Evolutionary conservation across 2,888 invertebrate species (phyloP), one percentile per base, ranked within the genome.

Genomic region (Sesia bembeciformis): DNA sequence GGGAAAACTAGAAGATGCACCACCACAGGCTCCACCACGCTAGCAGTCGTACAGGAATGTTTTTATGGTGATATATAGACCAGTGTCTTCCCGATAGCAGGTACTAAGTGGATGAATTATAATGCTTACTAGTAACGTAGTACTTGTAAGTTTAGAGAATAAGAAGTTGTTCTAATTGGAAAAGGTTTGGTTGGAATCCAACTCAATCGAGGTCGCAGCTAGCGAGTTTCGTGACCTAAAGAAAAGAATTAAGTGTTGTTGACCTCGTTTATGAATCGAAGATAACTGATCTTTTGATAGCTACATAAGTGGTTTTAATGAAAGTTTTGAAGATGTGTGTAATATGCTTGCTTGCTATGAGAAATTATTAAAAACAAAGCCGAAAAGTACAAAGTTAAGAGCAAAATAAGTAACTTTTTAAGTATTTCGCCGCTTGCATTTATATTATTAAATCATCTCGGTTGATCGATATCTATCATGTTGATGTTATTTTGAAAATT

Each of bases 1-100:
- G 96, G 93, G 96, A 60, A 97, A 97, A 81, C 82, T 97, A 54
- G 97, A 97, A 81, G 96, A 96, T 67, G 94, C 92, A 51, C 94
- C 95, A n/a, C 93, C 93, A 51, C 87, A 84, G 58, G 86, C 86
- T 1, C 86, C 88, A 0, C 88, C 87, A 6, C 87, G 87, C 65
- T 80, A 74, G 82, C 74, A 39, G 39, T 38, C 50, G 50, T 50
- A 39, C 4, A 39, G 23, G 23, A 23, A 23, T 23, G 23, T 23
- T 23, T 23, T 23, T 23, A 23, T 23, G 23, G 23, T 23, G 23
- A 23, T 23, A 23, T 23, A 23, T 23, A 23, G 23, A 1, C 23
- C 23, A 23, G 23, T 23, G 42, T 5, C 42, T 6, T 42, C 42
- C 5, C 42, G 7, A 42, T 42, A 7, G 42, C 7, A 42, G 5